Percentiles rank a stretch among this genome's conserved stretches.
Evolutionary conservation across 2,888 invertebrate species (phyloP).

Genomic region (Drosophila niveifrons): DNA sequence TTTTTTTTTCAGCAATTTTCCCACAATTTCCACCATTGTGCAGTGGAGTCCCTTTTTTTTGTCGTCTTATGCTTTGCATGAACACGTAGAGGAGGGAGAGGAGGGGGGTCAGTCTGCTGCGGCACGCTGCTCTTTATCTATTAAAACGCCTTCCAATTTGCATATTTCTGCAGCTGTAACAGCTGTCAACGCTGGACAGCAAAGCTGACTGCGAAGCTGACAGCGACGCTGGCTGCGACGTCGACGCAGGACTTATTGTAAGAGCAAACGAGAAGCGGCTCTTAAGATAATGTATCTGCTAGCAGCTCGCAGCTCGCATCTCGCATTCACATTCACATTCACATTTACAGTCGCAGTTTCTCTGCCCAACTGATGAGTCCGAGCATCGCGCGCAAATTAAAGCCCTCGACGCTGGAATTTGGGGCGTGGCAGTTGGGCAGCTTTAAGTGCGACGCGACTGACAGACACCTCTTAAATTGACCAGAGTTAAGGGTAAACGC

Average conservation of each 20-base stretch:
- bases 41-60: constrained; percentile 58
- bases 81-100: background rate
- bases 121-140: constrained; percentile 80
- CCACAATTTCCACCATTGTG: constrained; percentile 66
- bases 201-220: constrained; percentile 34
- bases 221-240: constrained; percentile 20
- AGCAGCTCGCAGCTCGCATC: constrained; percentile 2
- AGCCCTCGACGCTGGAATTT: constrained; percentile 37
- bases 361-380: constrained; percentile 47
- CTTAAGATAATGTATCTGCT: constrained; percentile 74
- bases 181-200: constrained; percentile 78
- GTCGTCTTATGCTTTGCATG: constrained; percentile 68
- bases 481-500: background rate
- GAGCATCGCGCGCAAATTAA: constrained; percentile 69
- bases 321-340: constrained; percentile 7
- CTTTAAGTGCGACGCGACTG: background rate
- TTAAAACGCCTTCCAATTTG: constrained; percentile 82
- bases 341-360: background rate
- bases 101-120: constrained; percentile 18
- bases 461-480: background rate
- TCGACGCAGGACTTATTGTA: constrained; percentile 69
- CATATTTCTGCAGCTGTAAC: constrained; percentile 81
- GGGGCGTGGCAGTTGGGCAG: background rate
- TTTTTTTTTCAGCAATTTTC: constrained; percentile 42
- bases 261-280: constrained; percentile 57